Evolutionary conservation across 2,113 vertebrate species (phyloP).

Genomic region (Sturnira hondurensis): DNA sequence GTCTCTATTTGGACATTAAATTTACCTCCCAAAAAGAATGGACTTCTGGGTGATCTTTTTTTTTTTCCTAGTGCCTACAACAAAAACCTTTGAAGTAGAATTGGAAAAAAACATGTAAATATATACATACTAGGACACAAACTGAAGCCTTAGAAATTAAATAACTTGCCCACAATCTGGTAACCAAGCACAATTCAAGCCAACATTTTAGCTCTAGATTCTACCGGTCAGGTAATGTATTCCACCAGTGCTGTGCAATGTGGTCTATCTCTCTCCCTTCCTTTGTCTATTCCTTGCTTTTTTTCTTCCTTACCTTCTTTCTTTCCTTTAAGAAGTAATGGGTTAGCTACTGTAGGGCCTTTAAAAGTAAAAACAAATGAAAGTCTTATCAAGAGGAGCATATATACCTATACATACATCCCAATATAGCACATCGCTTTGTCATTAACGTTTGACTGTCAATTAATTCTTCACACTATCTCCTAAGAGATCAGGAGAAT

Average conservation of each 20-base stretch:
- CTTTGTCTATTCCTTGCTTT: neutral
- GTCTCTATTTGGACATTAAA: neutral
- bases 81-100: neutral
- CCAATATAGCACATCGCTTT: neutral
- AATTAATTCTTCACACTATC: neutral
- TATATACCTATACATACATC: neutral
- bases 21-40: neutral
- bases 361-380: neutral
- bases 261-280: neutral
- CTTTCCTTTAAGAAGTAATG: neutral
- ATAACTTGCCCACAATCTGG: neutral
- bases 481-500: neutral
- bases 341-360: neutral
- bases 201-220: neutral
- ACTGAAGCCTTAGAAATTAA: neutral
- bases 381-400: neutral
- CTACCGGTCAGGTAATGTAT: neutral
- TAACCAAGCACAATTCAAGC: neutral
- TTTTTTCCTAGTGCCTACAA: neutral
- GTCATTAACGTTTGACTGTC: neutral
- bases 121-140: neutral
- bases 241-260: neutral
- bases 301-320: neutral
- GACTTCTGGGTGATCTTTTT: neutral
- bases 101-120: neutral